Percentiles rank a stretch among this genome's conserved stretches.
Conservation (phyloP, 2,888 invertebrate genomes). For the Sphaerophoria rueppellii region DNA sequence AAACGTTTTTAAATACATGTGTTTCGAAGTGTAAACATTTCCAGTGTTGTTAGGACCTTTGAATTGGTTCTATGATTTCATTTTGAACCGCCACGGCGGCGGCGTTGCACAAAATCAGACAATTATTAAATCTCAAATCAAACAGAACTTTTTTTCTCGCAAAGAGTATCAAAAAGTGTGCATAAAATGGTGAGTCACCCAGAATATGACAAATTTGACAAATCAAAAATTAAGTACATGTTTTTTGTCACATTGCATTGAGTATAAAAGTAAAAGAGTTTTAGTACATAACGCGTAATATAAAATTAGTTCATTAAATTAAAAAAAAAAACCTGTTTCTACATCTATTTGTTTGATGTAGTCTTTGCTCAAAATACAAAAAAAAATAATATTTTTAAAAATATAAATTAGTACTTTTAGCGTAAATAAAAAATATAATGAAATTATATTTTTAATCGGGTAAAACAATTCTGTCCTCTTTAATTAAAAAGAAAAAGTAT, state of each 20-base stretch:
- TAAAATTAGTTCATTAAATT: conserved; percentile 66
- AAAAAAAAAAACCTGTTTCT: conserved; percentile 62
- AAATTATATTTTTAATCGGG: conserved; percentile 69
- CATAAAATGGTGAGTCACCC: conserved; percentile 65
- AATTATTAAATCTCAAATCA: not conserved
- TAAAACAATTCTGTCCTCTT: conserved; percentile 65
- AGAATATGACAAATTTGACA: not conserved
- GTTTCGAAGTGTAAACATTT: too few relatives aligned
- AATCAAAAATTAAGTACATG: conserved; percentile 40
- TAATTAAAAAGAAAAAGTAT: conserved; percentile 44
- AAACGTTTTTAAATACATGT: too few relatives aligned
- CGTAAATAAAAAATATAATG: conserved; percentile 63
- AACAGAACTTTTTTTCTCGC: conserved; percentile 2
- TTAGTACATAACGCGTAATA: conserved; percentile 67
- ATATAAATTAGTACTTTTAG: conserved; percentile 45
- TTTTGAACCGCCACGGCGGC: too few relatives aligned
- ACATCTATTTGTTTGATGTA: conserved; percentile 74
- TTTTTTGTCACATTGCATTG: conserved; percentile 64
- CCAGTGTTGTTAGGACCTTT: too few relatives aligned
- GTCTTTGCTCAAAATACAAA: conserved; percentile 67
- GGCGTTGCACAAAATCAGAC: too few relatives aligned
- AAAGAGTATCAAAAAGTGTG: conserved; percentile 24
- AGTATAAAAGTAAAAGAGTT: conserved; percentile 53
- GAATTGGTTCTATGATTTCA: too few relatives aligned
- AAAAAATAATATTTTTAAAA: conserved; percentile 57